These are phyloP conservation scores for Percopsis transmontana DNA, from an alignment of 2,113 vertebrate species.

Conservation along the genomic window DNA sequence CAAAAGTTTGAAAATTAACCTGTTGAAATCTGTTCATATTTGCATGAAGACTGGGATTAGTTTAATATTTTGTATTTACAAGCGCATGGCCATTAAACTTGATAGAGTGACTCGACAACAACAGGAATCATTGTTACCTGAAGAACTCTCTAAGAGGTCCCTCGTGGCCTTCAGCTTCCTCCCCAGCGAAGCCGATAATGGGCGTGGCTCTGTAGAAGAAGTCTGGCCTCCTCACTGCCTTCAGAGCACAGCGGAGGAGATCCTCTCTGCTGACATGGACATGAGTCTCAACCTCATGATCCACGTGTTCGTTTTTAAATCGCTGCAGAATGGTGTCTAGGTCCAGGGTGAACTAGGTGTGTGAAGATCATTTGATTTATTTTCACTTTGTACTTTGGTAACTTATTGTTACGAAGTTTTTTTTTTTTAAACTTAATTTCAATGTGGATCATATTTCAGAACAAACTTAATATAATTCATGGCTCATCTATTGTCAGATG, in stretches of 20 bases:
- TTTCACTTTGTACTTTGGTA: no score
- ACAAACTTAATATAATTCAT: no score
- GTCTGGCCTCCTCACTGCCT: conserved; percentile 29
- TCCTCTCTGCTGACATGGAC: conserved; percentile 38
- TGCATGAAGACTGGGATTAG: no score
- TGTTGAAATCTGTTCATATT: no score
- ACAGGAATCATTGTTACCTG: conserved; percentile 50
- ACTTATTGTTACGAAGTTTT: no score
- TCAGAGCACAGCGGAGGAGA: conserved; percentile 37
- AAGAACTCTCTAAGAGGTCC: conserved; percentile 66
- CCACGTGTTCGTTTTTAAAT: conserved; percentile 17
- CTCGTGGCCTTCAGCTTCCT: conserved; percentile 34
- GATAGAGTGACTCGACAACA: background rate
- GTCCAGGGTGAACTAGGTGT: conserved; percentile 3
- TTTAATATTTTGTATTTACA: no score
- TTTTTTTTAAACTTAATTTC: no score
- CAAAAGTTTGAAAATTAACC: no score
- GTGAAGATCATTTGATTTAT: background rate
- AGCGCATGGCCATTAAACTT: background rate
- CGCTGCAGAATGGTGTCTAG: conserved; percentile 35
- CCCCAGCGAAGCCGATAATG: conserved; percentile 53
- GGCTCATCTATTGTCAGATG: background rate
- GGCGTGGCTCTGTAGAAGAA: conserved; percentile 62
- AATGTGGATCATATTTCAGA: no score
- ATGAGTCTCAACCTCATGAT: background rate